Percentiles rank a stretch among this genome's conserved stretches.
phyloP scores from a whole-genome alignment of 2,888 invertebrate species.

The Pimpla rufipes region DNA sequence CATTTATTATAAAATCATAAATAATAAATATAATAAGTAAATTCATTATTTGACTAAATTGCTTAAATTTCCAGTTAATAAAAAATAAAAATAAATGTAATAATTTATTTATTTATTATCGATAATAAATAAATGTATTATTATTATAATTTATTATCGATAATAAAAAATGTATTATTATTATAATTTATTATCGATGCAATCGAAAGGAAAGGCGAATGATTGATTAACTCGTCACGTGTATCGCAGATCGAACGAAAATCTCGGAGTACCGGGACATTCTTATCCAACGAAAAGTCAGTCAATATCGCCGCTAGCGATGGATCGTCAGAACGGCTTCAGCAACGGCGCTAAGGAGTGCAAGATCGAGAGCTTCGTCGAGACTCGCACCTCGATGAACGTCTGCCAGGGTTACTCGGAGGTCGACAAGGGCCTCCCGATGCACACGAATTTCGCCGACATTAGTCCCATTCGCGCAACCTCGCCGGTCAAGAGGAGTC shows the following conservation, averaged over 20 bases:
- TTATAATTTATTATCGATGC: neutral
- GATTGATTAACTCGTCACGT: neutral
- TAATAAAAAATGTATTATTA: too few relatives aligned
- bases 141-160: too few relatives aligned
- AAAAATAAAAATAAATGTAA: too few relatives aligned
- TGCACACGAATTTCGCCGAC: slow-evolving; percentile 76
- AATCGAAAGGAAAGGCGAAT: neutral
- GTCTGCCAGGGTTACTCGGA: slow-evolving; percentile 81
- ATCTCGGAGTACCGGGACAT: slow-evolving; percentile 78
- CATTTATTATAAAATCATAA: too few relatives aligned
- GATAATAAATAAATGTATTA: too few relatives aligned
- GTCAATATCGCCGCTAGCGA: slow-evolving; percentile 83
- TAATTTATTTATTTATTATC: too few relatives aligned
- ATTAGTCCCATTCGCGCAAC: slow-evolving; percentile 79
- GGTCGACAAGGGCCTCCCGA: slow-evolving; percentile 79
- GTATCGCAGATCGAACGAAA: slow-evolving; percentile 83
- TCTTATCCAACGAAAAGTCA: slow-evolving; percentile 81
- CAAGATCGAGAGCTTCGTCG: slow-evolving; percentile 78
- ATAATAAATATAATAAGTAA: too few relatives aligned
- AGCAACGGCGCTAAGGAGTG: slow-evolving; percentile 81
- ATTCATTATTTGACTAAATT: too few relatives aligned
- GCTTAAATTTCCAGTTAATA: too few relatives aligned
- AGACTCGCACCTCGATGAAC: slow-evolving; percentile 75
- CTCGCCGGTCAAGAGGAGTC: slow-evolving; percentile 70
- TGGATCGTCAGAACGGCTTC: slow-evolving; percentile 84